Percentiles rank a stretch among this genome's conserved stretches.
phyloP scores from a whole-genome alignment of 2,888 invertebrate species.

The Gortyna flavago region DNA sequence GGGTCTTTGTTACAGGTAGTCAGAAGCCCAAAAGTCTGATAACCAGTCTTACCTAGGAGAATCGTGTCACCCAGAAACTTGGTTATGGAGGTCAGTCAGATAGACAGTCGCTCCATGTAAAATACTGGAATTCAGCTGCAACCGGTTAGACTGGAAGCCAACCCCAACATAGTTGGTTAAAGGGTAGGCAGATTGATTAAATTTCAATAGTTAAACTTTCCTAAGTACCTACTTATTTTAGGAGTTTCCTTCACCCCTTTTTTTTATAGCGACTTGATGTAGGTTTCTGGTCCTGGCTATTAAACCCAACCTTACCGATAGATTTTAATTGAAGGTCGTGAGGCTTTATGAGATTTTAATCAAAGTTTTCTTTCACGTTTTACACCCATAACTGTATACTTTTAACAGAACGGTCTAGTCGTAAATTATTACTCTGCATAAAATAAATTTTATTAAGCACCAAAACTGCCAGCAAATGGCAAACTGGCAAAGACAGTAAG shows the following conservation, averaged over 20 bases:
- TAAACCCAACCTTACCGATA: too few relatives aligned
- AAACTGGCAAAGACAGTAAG: conserved; percentile 46
- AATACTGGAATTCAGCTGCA: too few relatives aligned
- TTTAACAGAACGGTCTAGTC: background rate
- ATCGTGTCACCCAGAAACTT: too few relatives aligned
- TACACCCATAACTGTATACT: background rate
- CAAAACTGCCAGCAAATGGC: conserved; percentile 34
- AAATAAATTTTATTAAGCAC: conserved; percentile 45
- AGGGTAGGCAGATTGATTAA: background rate
- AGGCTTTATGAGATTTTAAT: background rate
- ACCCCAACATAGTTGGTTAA: too few relatives aligned
- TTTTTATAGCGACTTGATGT: background rate
- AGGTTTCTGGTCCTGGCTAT: too few relatives aligned
- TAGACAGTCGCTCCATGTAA: too few relatives aligned
- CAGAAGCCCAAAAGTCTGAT: too few relatives aligned
- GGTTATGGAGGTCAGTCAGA: too few relatives aligned
- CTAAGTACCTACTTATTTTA: too few relatives aligned
- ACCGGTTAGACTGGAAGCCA: too few relatives aligned
- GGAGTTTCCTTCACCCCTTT: background rate
- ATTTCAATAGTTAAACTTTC: background rate
- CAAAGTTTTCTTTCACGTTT: background rate
- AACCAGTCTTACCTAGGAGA: too few relatives aligned
- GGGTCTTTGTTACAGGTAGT: too few relatives aligned
- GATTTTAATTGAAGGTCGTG: background rate
- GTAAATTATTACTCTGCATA: conserved; percentile 19